Conservation (phyloP, 1,140 invertebrate species). For the Apolygus lucorum region DNA sequence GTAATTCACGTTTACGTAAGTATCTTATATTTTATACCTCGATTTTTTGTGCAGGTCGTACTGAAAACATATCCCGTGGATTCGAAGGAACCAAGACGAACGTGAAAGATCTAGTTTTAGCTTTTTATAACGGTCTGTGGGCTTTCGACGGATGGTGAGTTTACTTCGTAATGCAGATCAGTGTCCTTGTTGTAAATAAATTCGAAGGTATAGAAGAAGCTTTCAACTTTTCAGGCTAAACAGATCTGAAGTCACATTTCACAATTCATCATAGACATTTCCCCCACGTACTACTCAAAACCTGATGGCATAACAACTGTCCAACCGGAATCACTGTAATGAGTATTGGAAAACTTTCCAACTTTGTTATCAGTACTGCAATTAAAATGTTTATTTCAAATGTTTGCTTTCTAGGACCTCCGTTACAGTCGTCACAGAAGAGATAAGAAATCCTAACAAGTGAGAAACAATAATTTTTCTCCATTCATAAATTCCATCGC, state of each 20-base stretch:
- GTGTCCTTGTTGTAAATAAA: too few relatives aligned
- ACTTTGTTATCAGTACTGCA: too few relatives aligned
- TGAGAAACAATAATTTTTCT: too few relatives aligned
- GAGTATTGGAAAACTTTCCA: too few relatives aligned
- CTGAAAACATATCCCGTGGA: constrained; percentile 58
- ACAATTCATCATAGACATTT: too few relatives aligned
- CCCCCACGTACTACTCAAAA: too few relatives aligned
- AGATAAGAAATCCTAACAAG: constrained; percentile 78
- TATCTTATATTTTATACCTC: too few relatives aligned
- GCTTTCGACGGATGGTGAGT: constrained; percentile 84
- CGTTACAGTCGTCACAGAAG: constrained; percentile 83
- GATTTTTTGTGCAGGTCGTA: constrained; percentile 55
- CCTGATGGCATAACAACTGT: too few relatives aligned
- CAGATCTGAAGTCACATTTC: constrained; percentile 8
- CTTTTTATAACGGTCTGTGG: constrained; percentile 89
- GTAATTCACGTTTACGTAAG: too few relatives aligned
- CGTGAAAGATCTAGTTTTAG: constrained; percentile 69
- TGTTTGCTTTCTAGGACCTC: constrained; percentile 42
- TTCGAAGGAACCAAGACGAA: constrained; percentile 65
- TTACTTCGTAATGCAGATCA: not conserved
- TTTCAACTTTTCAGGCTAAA: not conserved
- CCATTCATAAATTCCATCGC: too few relatives aligned
- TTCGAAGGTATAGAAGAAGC: not conserved
- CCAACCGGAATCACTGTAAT: too few relatives aligned
- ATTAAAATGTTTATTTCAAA: not conserved